These are phyloP conservation scores for Falco concolor DNA, from an alignment of 2,797 vertebrate genomes.

Conservation along the genomic window DNA sequence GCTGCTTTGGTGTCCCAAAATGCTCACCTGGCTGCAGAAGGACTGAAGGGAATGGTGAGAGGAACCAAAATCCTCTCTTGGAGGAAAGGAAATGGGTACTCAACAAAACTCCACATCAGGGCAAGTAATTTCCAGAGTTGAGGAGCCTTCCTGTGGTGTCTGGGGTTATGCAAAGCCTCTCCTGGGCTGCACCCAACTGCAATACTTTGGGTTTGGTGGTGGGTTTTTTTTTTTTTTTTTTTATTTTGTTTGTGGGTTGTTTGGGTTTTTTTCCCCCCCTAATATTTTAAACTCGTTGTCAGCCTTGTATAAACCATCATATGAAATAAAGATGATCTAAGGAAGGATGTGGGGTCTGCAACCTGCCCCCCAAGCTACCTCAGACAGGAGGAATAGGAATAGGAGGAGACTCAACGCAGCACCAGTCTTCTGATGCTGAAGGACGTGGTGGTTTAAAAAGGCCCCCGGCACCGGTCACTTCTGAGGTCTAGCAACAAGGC, in stretches of 20 bases:
- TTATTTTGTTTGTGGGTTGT: not conserved
- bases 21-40: not conserved
- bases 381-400: not conserved
- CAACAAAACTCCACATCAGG: not conserved
- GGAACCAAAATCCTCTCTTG: not conserved
- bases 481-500: not conserved
- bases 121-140: not conserved
- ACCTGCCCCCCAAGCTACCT: not conserved
- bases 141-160: not conserved
- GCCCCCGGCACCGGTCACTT: not conserved
- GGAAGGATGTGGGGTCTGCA: not conserved
- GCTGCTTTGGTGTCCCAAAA: not conserved
- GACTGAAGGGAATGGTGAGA: not conserved
- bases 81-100: not conserved
- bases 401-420: not conserved
- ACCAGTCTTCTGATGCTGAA: not conserved
- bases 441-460: not conserved
- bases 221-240: not conserved
- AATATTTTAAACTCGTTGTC: not conserved
- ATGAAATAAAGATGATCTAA: not conserved
- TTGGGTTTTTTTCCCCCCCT: not conserved
- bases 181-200: not conserved
- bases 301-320: not conserved
- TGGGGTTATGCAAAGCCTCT: not conserved
- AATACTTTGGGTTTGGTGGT: not conserved